A percentile compares a stretch with the other conserved stretches of the same genome.
These are phyloP conservation scores for Dyspetes luteomarginatus DNA, from an alignment of 2,888 invertebrate species.

Conservation along the genomic window DNA sequence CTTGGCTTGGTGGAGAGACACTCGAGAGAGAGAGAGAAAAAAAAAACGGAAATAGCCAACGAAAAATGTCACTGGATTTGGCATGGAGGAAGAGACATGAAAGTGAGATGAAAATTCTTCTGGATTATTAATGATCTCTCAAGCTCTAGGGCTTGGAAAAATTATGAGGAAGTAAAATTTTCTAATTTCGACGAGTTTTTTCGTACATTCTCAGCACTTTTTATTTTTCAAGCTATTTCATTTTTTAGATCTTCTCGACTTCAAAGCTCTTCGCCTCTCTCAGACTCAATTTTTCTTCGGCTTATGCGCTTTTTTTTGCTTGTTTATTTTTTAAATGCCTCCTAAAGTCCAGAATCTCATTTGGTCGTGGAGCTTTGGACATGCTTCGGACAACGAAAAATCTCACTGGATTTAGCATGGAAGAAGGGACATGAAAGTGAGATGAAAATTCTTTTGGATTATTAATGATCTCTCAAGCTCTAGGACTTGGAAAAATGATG, in stretches of 20 bases:
- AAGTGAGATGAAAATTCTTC: constrained; percentile 15
- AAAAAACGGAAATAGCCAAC: neutral
- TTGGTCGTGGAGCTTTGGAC: constrained; percentile 52
- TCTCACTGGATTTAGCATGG: too few species aligned
- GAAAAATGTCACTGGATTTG: neutral
- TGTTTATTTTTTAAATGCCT: constrained; percentile 9
- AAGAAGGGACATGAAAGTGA: too few species aligned
- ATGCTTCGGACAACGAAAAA: too few species aligned
- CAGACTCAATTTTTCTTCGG: neutral
- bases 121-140: constrained; percentile 46
- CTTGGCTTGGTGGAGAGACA: neutral
- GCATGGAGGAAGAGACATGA: neutral
- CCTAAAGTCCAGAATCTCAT: constrained; percentile 40
- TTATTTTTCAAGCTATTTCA: neutral
- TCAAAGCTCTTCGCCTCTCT: neutral
- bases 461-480: too few species aligned
- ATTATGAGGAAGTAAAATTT: neutral
- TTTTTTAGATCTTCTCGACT: neutral
- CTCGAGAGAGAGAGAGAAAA: neutral
- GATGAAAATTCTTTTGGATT: too few species aligned
- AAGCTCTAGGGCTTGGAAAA: neutral
- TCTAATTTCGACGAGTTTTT: neutral
- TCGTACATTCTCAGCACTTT: neutral
- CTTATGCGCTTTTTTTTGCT: neutral
- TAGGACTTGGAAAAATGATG: too few species aligned